phyloP scores from a whole-genome alignment of 2,113 vertebrate genomes.

The Potamarius usumacintae region DNA sequence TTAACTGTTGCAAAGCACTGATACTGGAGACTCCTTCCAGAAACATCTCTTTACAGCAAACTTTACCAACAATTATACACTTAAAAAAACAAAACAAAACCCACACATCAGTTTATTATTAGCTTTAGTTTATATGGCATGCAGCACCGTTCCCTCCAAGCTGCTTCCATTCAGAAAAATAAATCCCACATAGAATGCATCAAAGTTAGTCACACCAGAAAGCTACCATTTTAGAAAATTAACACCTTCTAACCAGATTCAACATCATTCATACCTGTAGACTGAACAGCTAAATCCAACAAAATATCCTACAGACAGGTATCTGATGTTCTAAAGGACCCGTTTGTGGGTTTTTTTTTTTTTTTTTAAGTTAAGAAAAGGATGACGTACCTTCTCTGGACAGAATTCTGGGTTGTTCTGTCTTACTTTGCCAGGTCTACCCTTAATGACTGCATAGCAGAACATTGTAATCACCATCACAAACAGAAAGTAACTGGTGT shows the following conservation, averaged over 20 bases:
- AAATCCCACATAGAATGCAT: background rate
- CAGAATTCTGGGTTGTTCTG: slow-evolving; percentile 89
- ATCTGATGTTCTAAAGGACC: background rate
- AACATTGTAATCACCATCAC: slow-evolving; percentile 99
- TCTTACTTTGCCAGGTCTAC: slow-evolving; percentile 92
- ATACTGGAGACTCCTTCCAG: too few relatives aligned
- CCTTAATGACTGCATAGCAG: slow-evolving; percentile 98
- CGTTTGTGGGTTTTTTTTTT: background rate
- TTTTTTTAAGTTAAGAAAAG: background rate
- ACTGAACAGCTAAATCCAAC: background rate
- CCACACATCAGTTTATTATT: background rate
- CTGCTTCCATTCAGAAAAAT: background rate
- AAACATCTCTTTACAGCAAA: too few relatives aligned
- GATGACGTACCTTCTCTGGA: slow-evolving; percentile 61
- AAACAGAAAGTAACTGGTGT: slow-evolving; percentile 99
- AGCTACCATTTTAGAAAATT: background rate
- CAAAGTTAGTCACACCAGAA: background rate
- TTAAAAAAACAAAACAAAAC: too few relatives aligned
- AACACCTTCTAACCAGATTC: background rate
- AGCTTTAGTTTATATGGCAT: background rate
- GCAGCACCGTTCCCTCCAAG: background rate
- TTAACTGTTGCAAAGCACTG: background rate
- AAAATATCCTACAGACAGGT: background rate
- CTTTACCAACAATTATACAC: background rate
- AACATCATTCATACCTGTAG: background rate